These are phyloP conservation scores for Sipha flava DNA, from an alignment of 1,140 invertebrate species.

Conservation along the genomic window DNA sequence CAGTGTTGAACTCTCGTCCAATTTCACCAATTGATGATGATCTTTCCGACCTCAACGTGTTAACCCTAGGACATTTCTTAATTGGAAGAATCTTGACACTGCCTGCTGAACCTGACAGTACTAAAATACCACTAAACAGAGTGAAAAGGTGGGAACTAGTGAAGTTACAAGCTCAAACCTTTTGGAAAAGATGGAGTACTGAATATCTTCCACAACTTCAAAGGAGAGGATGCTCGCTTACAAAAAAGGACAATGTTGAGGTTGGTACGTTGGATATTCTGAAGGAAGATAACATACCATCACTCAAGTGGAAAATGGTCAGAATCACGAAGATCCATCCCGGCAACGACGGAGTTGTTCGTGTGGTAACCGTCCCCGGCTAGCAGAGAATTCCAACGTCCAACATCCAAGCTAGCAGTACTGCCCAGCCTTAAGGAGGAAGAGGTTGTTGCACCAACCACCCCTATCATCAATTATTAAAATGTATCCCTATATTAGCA, in stretches of 20 bases:
- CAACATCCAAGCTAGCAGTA: neutral
- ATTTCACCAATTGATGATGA: slow-evolving; percentile 35
- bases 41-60: slow-evolving; percentile 35
- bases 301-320: neutral
- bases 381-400: neutral
- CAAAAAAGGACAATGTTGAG: neutral
- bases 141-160: slow-evolving; percentile 38
- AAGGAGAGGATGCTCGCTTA: neutral
- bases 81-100: slow-evolving; percentile 25
- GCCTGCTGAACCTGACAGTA: neutral
- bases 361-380: neutral
- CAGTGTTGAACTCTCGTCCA: slow-evolving; percentile 40
- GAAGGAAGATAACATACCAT: neutral
- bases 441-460: no score
- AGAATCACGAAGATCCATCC: neutral
- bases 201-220: neutral
- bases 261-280: neutral
- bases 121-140: neutral
- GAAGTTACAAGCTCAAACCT: neutral
- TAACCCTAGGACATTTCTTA: slow-evolving; percentile 40
- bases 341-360: neutral
- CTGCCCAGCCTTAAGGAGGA: neutral
- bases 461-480: no score
- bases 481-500: no score
- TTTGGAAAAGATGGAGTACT: neutral